Conservation (phyloP, 2,113 vertebrate species). For the Marmota flaviventris region DNA sequence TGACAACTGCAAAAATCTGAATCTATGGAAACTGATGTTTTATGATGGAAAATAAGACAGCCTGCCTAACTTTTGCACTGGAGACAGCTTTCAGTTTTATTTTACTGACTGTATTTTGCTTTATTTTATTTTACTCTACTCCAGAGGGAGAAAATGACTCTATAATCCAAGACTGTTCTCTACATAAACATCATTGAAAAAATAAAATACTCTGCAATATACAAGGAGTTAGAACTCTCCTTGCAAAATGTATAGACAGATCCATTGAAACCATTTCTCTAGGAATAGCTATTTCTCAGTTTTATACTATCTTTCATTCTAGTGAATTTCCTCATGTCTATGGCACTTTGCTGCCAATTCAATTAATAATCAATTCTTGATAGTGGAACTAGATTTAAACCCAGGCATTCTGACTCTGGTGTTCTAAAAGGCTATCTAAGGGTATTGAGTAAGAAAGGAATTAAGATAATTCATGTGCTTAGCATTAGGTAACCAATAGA, state of each 20-base stretch:
- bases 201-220: background rate
- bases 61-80: background rate
- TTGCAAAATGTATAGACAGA: background rate
- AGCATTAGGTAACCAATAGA: background rate
- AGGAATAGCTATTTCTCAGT: background rate
- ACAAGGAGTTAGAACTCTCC: background rate
- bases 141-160: background rate
- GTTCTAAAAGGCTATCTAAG: background rate
- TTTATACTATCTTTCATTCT: background rate
- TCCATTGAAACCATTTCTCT: no score
- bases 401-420: background rate
- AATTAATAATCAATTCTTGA: background rate
- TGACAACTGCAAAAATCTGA: background rate
- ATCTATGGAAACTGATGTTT: background rate
- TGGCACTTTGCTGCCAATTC: background rate
- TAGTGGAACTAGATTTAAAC: background rate
- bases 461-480: background rate
- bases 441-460: background rate
- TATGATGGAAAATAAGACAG: background rate
- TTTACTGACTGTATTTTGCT: conserved; percentile 7
- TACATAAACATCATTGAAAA: background rate
- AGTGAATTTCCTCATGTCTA: background rate
- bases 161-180: background rate
- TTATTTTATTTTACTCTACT: background rate
- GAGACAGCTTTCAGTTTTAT: background rate